phyloP scores from a whole-genome alignment of 1,140 invertebrate genomes.

The Paralvinella palmiformis region DNA sequence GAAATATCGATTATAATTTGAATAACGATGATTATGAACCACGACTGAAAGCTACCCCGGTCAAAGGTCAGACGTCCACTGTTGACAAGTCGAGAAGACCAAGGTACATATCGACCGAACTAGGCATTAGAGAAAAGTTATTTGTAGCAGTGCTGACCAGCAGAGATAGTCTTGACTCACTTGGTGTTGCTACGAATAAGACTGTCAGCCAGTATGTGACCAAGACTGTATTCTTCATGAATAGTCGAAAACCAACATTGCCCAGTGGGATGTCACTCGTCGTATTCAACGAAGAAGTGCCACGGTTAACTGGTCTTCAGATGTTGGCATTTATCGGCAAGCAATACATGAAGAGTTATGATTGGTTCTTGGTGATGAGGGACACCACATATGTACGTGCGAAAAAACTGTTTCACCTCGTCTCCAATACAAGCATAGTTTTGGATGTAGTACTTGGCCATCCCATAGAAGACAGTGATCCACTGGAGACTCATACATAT shows the following conservation, averaged over 20 bases:
- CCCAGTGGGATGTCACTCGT: constrained; percentile 49
- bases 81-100: constrained; percentile 53
- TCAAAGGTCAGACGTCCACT: background rate
- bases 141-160: constrained; percentile 72
- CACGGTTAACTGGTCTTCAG: constrained; percentile 46
- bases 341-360: constrained; percentile 76
- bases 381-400: constrained; percentile 73
- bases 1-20: no score
- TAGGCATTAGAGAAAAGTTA: constrained; percentile 79
- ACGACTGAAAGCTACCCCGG: background rate
- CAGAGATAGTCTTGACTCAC: constrained; percentile 60
- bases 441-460: constrained; percentile 11
- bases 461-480: background rate
- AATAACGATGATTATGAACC: constrained; percentile 10
- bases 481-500: background rate
- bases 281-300: constrained; percentile 28
- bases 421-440: constrained; percentile 6
- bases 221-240: constrained; percentile 68
- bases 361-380: constrained; percentile 77
- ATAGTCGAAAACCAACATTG: constrained; percentile 50
- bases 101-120: constrained; percentile 80
- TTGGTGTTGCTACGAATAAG: constrained; percentile 68
- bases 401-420: constrained; percentile 41
- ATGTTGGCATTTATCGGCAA: constrained; percentile 79
- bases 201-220: constrained; percentile 69